A percentile compares a stretch with the other conserved stretches of the same genome.
phyloP scores from a whole-genome alignment of 2,113 vertebrate genomes.

The Poecile atricapillus region DNA sequence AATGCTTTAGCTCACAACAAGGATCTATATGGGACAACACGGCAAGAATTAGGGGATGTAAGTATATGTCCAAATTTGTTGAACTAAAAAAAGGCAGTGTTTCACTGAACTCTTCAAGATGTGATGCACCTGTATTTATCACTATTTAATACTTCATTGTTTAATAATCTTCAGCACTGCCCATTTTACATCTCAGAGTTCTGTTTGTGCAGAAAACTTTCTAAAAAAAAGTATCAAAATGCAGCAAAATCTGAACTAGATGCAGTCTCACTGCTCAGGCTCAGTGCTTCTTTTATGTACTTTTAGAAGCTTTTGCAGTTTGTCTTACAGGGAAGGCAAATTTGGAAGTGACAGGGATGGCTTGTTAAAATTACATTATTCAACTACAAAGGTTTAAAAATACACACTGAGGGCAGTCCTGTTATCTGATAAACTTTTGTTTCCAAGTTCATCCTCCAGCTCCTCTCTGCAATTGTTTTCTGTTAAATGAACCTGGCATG shows the following conservation, averaged over 20 bases:
- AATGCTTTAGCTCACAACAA: background rate
- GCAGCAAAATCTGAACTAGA: background rate
- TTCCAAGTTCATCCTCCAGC: background rate
- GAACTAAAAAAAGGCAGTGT: background rate
- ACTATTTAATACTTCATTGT: background rate
- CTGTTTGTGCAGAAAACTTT: background rate
- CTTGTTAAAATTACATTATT: background rate
- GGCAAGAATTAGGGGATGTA: background rate
- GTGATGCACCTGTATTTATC: background rate
- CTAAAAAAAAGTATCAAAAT: background rate
- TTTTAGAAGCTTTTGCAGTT: background rate
- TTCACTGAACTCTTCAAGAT: background rate
- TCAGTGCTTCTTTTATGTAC: background rate
- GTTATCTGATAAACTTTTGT: background rate
- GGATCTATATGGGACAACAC: background rate
- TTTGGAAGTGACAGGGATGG: background rate
- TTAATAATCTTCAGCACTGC: background rate
- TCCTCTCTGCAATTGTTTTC: background rate
- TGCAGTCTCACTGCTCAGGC: no score
- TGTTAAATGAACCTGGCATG: background rate
- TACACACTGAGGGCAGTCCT: background rate
- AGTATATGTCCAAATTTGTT: background rate
- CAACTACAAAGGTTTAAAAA: background rate
- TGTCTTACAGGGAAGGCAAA: background rate
- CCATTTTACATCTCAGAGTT: background rate